phyloP scores from a whole-genome alignment of 2,113 vertebrate genomes.

The Tympanuchus pallidicinctus region DNA sequence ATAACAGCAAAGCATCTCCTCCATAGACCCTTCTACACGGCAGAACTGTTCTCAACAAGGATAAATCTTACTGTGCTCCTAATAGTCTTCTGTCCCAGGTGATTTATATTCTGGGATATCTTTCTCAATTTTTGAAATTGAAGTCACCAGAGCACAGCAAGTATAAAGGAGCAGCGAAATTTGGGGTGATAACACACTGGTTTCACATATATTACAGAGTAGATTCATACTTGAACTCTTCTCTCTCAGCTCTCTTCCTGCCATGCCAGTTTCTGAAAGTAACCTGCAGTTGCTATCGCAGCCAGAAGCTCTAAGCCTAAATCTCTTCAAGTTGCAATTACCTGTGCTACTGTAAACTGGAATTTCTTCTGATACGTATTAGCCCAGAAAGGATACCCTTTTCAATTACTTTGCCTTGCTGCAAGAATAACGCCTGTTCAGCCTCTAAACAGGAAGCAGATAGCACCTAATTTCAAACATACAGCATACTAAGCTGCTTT shows the following conservation, averaged over 20 bases:
- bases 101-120: not conserved
- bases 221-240: not conserved
- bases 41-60: not conserved
- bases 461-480: not conserved
- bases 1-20: not conserved
- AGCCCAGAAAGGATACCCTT: not conserved
- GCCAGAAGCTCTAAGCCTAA: not conserved
- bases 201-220: not conserved
- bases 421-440: not conserved
- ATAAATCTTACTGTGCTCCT: not conserved
- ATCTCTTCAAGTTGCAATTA: not conserved
- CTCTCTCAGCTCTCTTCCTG: not conserved
- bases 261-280: not conserved
- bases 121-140: not conserved
- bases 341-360: not conserved
- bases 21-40: not conserved
- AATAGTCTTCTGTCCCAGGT: not conserved
- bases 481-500: not conserved
- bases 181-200: fast-evolving
- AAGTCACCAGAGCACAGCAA: not conserved
- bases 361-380: not conserved
- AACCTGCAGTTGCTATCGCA: not conserved
- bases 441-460: not conserved
- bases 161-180: not conserved
- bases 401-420: not conserved